These are phyloP conservation scores for Acrocyrtus sp. DNA, from an alignment of 2,888 invertebrate species.

Conservation along the genomic window DNA sequence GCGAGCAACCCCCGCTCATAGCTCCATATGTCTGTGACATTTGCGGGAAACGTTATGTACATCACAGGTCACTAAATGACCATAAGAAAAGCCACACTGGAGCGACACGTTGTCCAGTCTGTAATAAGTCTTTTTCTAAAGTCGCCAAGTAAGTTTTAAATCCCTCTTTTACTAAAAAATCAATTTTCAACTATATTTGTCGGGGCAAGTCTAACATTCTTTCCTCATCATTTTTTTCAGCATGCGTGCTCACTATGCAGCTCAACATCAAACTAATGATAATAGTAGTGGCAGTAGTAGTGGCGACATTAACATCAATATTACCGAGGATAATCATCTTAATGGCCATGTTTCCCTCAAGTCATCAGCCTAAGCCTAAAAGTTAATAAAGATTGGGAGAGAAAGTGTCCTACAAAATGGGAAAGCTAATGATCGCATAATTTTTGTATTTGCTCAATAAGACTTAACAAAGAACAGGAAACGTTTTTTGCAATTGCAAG, in stretches of 20 bases:
- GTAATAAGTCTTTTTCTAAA: constrained; percentile 54
- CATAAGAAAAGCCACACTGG: constrained; percentile 57
- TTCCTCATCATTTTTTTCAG: too few species aligned
- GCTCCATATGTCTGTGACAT: constrained; percentile 52
- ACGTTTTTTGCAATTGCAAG: too few species aligned
- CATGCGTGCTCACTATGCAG: constrained; percentile 53
- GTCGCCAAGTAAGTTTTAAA: too few species aligned
- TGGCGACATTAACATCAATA: neutral
- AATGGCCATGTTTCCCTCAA: constrained; percentile 20
- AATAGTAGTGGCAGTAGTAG: neutral
- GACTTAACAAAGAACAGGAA: too few species aligned
- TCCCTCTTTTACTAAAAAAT: too few species aligned
- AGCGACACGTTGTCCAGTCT: constrained; percentile 54
- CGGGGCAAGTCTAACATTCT: too few species aligned
- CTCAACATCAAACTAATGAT: constrained; percentile 44
- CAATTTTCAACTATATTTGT: too few species aligned
- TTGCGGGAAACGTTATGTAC: constrained; percentile 51
- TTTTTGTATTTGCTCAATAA: too few species aligned
- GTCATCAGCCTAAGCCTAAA: too few species aligned
- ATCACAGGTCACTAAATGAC: constrained; percentile 52
- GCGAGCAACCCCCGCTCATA: neutral
- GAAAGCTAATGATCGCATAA: too few species aligned
- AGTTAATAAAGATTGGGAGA: too few species aligned
- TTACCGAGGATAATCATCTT: constrained; percentile 5
- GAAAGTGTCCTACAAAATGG: too few species aligned